phyloP scores from a whole-genome alignment of 2,888 invertebrate species.

The Ochropleura plecta region DNA sequence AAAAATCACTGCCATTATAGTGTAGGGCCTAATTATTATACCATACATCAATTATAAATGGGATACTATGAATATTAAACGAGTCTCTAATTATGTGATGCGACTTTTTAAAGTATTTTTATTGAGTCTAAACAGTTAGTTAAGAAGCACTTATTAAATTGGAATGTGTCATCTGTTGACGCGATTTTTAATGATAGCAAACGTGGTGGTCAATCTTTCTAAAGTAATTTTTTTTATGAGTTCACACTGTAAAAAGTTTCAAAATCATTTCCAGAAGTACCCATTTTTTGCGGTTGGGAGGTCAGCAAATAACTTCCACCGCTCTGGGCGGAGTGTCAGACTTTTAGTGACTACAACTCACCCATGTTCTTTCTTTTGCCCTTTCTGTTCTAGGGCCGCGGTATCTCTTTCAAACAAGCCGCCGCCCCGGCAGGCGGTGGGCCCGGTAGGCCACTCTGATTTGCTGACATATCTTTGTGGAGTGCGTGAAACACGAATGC shows the following conservation, averaged over 20 bases:
- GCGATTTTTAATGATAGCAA: neutral
- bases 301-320: too few relatives aligned
- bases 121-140: conserved; percentile 3
- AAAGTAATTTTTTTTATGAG: neutral
- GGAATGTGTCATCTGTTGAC: neutral
- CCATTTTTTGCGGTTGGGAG: neutral
- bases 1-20: conserved; percentile 68
- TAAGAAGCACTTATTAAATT: conserved; percentile 21
- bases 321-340: too few relatives aligned
- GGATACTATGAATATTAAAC: conserved; percentile 43
- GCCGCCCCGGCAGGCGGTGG: too few relatives aligned
- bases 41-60: conserved; percentile 50
- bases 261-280: neutral
- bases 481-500: too few relatives aligned
- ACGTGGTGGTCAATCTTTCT: neutral
- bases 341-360: too few relatives aligned
- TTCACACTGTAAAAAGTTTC: neutral
- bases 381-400: too few relatives aligned
- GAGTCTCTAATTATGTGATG: conserved; percentile 37
- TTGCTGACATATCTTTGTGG: too few relatives aligned
- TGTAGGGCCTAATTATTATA: conserved; percentile 66
- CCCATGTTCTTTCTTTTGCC: too few relatives aligned
- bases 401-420: too few relatives aligned
- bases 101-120: conserved; percentile 23
- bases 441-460: too few relatives aligned